Conservation (phyloP, 2,888 invertebrate genomes). For the Caenorhabditis sp. region DNA sequence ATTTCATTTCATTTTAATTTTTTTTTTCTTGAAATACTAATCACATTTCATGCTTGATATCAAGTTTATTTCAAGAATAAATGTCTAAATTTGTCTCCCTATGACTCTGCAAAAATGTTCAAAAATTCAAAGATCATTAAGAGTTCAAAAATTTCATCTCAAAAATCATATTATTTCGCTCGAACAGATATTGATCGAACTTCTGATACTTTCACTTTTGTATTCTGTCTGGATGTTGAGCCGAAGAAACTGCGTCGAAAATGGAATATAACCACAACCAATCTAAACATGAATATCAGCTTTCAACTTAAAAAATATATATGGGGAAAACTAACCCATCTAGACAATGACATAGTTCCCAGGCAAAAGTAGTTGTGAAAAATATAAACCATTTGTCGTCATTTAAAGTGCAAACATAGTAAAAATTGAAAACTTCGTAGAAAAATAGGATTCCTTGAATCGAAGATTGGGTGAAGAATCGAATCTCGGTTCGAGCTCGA, state of each 20-base stretch:
- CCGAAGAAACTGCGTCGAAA: slow-evolving; percentile 31
- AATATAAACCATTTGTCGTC: slow-evolving; percentile 40
- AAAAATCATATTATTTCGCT: neutral
- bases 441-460: slow-evolving; percentile 49
- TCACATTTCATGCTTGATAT: no score
- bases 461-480: slow-evolving; percentile 48
- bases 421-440: slow-evolving; percentile 51
- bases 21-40: no score
- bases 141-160: neutral
- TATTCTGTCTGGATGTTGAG: neutral
- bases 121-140: no score
- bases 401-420: slow-evolving; percentile 40
- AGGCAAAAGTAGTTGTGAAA: slow-evolving; percentile 46
- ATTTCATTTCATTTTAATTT: no score
- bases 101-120: no score
- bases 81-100: no score
- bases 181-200: neutral
- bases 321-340: slow-evolving; percentile 34
- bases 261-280: slow-evolving; percentile 45
- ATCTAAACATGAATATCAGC: slow-evolving; percentile 25
- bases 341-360: slow-evolving; percentile 50
- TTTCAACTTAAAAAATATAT: neutral
- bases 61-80: no score
- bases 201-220: neutral
- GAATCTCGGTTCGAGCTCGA: slow-evolving; percentile 36